Conservation (phyloP, 1,140 invertebrate genomes). For the Trypoxylus dichotomus region DNA sequence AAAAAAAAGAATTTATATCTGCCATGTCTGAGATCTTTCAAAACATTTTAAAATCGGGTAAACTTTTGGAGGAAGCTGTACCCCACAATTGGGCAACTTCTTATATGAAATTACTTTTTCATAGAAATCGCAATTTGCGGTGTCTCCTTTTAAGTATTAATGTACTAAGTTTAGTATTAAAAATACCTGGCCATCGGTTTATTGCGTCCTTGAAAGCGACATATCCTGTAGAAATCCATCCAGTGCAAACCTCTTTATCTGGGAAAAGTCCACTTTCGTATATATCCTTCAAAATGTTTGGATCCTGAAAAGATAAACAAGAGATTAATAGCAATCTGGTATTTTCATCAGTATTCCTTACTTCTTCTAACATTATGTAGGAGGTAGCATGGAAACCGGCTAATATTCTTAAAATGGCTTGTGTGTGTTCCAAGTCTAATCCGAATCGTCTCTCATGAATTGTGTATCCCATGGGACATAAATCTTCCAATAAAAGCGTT, state of each 20-base stretch:
- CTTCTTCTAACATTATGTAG: background rate
- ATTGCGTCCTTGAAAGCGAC: background rate
- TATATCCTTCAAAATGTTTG: background rate
- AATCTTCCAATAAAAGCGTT: constrained; percentile 3
- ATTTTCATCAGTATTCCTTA: background rate
- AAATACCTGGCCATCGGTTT: background rate
- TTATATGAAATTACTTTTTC: too few species aligned
- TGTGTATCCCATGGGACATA: background rate
- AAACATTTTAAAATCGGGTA: too few species aligned
- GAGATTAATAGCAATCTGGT: too few species aligned
- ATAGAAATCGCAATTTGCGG: too few species aligned
- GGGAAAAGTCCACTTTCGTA: background rate
- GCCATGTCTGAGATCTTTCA: too few species aligned
- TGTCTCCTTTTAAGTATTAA: too few species aligned
- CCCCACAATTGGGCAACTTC: too few species aligned
- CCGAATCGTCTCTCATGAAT: background rate
- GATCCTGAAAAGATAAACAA: background rate
- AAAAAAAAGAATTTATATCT: too few species aligned
- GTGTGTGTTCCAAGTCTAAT: constrained; percentile 24
- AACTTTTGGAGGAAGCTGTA: too few species aligned
- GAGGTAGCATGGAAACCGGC: constrained; percentile 14
- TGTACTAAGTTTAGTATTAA: too few species aligned
- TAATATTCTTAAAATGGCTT: constrained; percentile 4
- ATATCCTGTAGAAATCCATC: background rate
- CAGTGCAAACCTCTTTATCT: background rate